Percentiles rank a stretch among this genome's conserved stretches.
phyloP scores from a whole-genome alignment of 2,113 vertebrate species.

The Gadus chalcogrammus region DNA sequence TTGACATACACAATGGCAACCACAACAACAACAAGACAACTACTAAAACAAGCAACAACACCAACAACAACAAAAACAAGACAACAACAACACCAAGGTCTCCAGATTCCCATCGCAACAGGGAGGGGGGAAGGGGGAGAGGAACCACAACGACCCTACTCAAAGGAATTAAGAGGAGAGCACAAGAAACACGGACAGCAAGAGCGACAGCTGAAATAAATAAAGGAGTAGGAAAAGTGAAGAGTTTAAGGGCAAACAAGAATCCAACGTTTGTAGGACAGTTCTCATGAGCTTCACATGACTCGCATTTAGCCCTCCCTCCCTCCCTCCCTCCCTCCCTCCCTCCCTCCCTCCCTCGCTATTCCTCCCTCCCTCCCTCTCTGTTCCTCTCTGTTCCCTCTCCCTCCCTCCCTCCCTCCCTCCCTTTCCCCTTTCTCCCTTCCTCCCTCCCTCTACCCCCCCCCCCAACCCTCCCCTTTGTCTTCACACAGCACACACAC shows the following conservation, averaged over 20 bases:
- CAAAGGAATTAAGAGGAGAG: conserved; percentile 6
- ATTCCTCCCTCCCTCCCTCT: conserved; percentile 19
- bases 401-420: conserved; percentile 26
- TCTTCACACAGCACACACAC: conserved; percentile 56
- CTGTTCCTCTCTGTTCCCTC: conserved; percentile 4
- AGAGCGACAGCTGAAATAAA: conserved; percentile 14
- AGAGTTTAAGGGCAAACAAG: conserved; percentile 43
- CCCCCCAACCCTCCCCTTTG: conserved; percentile 14
- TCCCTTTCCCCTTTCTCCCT: conserved; percentile 3
- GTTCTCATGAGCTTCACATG: conserved; percentile 76
- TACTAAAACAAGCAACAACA: background rate
- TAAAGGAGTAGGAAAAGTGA: conserved; percentile 12
- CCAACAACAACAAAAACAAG: background rate
- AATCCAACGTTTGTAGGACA: conserved; percentile 60
- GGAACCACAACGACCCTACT: too few relatives aligned
- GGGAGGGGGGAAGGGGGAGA: too few relatives aligned
- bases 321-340: conserved; percentile 15
- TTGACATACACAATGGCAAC: background rate
- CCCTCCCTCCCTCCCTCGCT: conserved; percentile 2
- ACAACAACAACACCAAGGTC: background rate
- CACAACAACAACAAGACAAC: conserved; percentile 6
- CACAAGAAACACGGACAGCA: background rate
- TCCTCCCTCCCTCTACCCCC: conserved; percentile 13
- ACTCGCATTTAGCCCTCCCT: conserved; percentile 61
- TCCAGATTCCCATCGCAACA: conserved; percentile 9